phyloP scores from a whole-genome alignment of 2,113 vertebrate genomes.

The Pluvialis apricaria region DNA sequence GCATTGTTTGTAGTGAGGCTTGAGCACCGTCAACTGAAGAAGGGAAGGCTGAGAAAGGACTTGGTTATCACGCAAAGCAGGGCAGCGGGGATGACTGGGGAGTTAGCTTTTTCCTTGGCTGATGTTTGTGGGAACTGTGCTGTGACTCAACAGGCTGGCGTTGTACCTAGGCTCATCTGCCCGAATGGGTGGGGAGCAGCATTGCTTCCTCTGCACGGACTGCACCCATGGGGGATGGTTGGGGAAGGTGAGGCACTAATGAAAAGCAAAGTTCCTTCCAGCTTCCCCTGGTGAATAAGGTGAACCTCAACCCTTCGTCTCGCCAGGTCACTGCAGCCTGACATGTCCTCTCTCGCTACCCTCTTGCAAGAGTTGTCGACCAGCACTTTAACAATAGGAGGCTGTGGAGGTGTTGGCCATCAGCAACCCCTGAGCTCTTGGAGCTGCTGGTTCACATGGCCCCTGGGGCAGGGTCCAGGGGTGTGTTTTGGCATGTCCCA shows the following conservation, averaged over 20 bases:
- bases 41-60: background rate
- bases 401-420: background rate
- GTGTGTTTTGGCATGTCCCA: background rate
- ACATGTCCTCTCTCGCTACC: background rate
- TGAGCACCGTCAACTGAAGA: background rate
- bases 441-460: background rate
- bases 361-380: background rate
- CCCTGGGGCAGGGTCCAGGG: background rate
- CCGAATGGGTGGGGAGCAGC: fast-evolving
- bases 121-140: background rate
- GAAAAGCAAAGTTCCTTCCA: background rate
- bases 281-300: background rate
- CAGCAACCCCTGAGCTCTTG: background rate
- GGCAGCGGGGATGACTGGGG: background rate
- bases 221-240: fast-evolving
- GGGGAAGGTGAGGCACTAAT: background rate
- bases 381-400: background rate
- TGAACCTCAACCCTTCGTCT: background rate
- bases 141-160: background rate
- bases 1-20: background rate
- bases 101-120: background rate
- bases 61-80: background rate
- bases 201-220: background rate
- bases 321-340: background rate
- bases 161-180: background rate